Evolutionary conservation across 2,888 invertebrate species (phyloP).

Genomic region (Dryocosmus kuriphilus): DNA sequence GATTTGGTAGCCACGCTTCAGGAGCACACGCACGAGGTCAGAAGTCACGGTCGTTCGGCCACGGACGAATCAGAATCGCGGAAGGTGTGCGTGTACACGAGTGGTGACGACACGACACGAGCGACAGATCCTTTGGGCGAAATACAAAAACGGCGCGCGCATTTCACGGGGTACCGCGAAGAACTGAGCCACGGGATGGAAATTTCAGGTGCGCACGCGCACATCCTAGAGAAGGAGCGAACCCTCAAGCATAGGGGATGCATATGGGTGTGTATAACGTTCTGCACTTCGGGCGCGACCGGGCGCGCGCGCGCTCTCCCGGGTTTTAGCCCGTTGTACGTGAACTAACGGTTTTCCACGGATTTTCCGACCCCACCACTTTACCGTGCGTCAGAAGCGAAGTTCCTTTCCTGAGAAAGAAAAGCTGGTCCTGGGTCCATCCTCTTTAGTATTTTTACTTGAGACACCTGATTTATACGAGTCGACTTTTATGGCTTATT

Average conservation of each 20-base stretch:
- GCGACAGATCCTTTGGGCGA: constrained; percentile 22
- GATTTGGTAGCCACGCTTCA: constrained; percentile 4
- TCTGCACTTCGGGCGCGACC: constrained; percentile 32
- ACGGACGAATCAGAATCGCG: constrained; percentile 38
- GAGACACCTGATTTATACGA: background rate
- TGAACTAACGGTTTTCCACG: constrained; percentile 48
- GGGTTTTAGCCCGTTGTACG: constrained; percentile 50
- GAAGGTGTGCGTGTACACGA: constrained; percentile 32
- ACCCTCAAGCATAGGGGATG: constrained; percentile 4
- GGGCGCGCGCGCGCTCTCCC: constrained; percentile 49
- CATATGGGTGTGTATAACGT: constrained; percentile 25
- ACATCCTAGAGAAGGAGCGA: constrained; percentile 42
- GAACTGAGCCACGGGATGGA: constrained; percentile 62
- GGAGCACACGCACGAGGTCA: constrained; percentile 13
- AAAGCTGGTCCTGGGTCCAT: background rate
- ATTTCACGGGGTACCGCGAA: constrained; percentile 67
- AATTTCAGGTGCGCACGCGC: constrained; percentile 56
- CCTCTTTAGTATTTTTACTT: constrained; percentile 10
- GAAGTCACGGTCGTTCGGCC: constrained; percentile 36
- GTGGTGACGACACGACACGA: constrained; percentile 36
- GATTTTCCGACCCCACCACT: constrained; percentile 44
- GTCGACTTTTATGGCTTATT: background rate
- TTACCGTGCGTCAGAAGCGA: constrained; percentile 19
- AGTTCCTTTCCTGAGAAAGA: background rate
- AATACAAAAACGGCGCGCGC: constrained; percentile 56